Conservation (phyloP, 2,888 invertebrate genomes). For the Callinectes sapidus region DNA sequence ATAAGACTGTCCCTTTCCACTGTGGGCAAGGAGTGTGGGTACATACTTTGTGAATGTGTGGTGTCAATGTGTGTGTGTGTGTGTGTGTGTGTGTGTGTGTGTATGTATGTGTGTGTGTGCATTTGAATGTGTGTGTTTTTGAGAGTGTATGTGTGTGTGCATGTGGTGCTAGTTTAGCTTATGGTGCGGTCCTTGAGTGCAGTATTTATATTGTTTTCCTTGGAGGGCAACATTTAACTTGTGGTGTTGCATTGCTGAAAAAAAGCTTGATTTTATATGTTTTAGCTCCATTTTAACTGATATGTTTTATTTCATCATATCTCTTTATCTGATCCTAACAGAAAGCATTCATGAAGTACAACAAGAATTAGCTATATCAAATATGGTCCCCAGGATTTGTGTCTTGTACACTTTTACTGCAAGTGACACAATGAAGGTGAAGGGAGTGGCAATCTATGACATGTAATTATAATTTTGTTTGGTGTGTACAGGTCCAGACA, state of each 20-base stretch:
- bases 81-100: neutral
- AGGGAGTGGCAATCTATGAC: neutral
- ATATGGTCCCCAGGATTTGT: neutral
- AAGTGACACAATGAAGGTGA: neutral
- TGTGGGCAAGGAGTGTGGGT: too few species aligned
- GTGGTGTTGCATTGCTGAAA: neutral
- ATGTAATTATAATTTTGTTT: neutral
- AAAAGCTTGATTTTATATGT: neutral
- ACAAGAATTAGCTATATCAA: neutral
- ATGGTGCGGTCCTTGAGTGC: neutral
- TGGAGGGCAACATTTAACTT: neutral
- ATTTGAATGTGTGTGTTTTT: too few species aligned
- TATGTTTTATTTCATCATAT: neutral
- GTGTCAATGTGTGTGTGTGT: neutral
- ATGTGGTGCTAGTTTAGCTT: neutral
- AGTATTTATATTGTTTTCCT: neutral
- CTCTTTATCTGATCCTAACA: neutral
- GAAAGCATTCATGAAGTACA: neutral
- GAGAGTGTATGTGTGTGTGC: too few species aligned
- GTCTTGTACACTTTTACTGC: neutral
- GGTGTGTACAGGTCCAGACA: constrained; percentile 76
- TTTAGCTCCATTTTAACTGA: neutral
- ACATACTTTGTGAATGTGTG: too few species aligned
- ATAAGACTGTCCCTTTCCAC: too few species aligned
- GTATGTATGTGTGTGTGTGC: too few species aligned